Percentiles rank a stretch among this genome's conserved stretches.
Evolutionary conservation across 2,797 vertebrate genomes (phyloP).

Genomic region (Phoeniculus purpureus): DNA sequence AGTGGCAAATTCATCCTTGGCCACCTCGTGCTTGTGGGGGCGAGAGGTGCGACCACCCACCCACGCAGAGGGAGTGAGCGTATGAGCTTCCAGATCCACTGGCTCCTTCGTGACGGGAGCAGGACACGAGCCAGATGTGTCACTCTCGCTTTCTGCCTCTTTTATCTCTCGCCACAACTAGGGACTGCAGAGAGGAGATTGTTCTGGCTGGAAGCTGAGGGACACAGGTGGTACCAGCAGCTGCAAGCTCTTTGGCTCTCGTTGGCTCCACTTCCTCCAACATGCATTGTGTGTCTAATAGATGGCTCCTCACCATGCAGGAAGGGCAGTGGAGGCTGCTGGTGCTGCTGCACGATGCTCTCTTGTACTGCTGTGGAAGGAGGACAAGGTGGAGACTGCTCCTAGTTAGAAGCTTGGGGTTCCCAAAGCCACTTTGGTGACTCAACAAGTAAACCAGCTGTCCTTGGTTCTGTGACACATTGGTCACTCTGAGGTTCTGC

Average conservation of each 20-base stretch:
- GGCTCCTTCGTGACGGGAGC: not conserved
- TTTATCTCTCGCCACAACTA: constrained; percentile 68
- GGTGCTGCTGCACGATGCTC: not conserved
- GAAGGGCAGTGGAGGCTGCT: constrained; percentile 5
- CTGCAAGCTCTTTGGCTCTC: constrained; percentile 67
- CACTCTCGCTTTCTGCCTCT: constrained; percentile 63
- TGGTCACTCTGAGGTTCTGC: constrained; percentile 26
- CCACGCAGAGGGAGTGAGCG: not conserved
- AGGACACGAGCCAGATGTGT: constrained; percentile 41
- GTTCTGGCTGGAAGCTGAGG: constrained; percentile 69
- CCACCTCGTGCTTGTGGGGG: not conserved
- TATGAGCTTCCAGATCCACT: constrained; percentile 46
- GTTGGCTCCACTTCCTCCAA: constrained; percentile 57
- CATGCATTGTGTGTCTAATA: constrained; percentile 59
- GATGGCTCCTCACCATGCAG: constrained; percentile 14
- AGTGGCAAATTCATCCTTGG: not conserved
- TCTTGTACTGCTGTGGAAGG: not conserved
- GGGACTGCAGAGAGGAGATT: constrained; percentile 62
- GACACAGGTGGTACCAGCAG: constrained; percentile 74
- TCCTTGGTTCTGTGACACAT: constrained; percentile 57
- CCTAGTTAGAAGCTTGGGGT: constrained; percentile 49
- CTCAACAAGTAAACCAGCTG: constrained; percentile 58
- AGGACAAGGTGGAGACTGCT: constrained; percentile 60
- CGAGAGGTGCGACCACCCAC: not conserved
- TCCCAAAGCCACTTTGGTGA: constrained; percentile 63